Conservation (phyloP, 2,888 invertebrate genomes). For the Lasius fuliginosus region DNA sequence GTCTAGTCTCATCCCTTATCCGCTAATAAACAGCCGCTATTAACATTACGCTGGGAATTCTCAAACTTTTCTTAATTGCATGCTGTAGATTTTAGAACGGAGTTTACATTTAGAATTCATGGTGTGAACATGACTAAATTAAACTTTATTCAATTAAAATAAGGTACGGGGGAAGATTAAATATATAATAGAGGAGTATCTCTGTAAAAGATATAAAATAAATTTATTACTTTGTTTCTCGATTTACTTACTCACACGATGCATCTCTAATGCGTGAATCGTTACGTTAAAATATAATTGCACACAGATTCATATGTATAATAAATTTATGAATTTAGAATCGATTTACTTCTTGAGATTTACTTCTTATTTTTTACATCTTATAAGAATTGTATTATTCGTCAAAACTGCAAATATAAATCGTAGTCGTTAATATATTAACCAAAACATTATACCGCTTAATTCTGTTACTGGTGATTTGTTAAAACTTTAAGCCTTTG, state of each 20-base stretch:
- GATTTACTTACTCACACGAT: background rate
- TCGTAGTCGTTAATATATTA: conserved; percentile 68
- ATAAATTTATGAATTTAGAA: background rate
- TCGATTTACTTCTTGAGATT: background rate
- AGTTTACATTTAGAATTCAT: conserved; percentile 17
- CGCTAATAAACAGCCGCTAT: conserved; percentile 40
- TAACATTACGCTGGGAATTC: conserved; percentile 26
- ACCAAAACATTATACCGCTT: conserved; percentile 63
- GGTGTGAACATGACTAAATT: background rate
- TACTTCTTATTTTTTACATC: background rate
- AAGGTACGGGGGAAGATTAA: background rate
- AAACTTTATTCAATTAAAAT: conserved; percentile 4
- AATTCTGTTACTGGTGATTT: conserved; percentile 30
- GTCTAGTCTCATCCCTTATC: conserved; percentile 10
- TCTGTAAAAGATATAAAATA: background rate
- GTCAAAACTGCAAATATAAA: background rate
- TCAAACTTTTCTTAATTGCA: conserved; percentile 30
- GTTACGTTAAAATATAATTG: background rate
- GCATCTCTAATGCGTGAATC: background rate
- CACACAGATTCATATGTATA: background rate
- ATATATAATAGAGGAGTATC: background rate
- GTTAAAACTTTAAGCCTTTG: conserved; percentile 66
- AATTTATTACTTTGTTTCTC: background rate
- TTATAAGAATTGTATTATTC: background rate
- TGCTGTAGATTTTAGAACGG: background rate